Conservation (phyloP, 2,113 vertebrate species). For the Columbina picui region DNA sequence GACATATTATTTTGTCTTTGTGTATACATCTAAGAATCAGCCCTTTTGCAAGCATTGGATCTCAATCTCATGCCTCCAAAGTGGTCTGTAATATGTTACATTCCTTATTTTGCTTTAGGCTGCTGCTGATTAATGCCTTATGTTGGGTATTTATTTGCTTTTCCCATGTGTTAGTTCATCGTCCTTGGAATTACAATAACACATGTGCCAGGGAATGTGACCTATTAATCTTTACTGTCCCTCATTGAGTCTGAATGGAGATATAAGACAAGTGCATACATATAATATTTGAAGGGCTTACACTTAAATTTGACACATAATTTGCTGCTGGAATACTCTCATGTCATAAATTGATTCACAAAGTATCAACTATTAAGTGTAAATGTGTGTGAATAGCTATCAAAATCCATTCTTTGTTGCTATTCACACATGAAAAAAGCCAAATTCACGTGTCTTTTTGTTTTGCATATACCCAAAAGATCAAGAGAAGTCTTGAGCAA, state of each 20-base stretch:
- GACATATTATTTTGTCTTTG: not conserved
- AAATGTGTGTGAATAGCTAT: not conserved
- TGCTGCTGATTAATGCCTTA: slow-evolving; percentile 17
- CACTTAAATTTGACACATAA: not conserved
- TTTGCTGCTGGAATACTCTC: not conserved
- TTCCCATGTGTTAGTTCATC: not conserved
- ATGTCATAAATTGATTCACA: not conserved
- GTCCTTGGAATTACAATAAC: not conserved
- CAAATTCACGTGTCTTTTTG: not conserved
- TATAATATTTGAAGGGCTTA: not conserved
- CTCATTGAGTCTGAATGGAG: not conserved
- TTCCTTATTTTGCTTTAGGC: slow-evolving; percentile 1
- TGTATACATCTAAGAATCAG: not conserved
- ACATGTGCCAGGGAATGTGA: not conserved
- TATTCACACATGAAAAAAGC: not conserved
- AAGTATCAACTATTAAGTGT: slow-evolving; percentile 32
- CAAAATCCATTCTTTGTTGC: not conserved
- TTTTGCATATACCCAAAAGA: not conserved
- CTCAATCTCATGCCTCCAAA: not conserved
- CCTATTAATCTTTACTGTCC: slow-evolving; percentile 38
- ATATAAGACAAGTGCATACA: not conserved
- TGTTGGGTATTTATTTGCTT: slow-evolving; percentile 15
- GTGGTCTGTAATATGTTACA: not conserved
- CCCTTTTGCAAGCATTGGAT: not conserved
- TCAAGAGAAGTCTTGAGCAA: not conserved